Evolutionary conservation across 2,888 invertebrate species (phyloP).

Genomic region (Xanthia icteritia): DNA sequence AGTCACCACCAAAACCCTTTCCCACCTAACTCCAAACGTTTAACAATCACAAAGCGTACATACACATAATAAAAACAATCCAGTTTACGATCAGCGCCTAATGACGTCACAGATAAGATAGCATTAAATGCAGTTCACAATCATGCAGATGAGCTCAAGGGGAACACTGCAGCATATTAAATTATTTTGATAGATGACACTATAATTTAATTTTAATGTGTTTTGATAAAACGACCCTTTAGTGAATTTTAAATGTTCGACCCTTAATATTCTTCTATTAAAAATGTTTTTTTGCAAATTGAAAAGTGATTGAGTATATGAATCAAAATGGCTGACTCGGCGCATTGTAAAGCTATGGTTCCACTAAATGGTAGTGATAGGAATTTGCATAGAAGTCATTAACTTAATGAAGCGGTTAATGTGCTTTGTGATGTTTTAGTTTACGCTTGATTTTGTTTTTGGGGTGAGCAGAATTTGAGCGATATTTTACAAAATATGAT

Average conservation of each 20-base stretch:
- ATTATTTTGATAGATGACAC: constrained; percentile 88
- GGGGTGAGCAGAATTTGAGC: neutral
- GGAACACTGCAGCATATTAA: constrained; percentile 81
- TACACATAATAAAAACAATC: constrained; percentile 69
- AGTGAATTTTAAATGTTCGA: constrained; percentile 71
- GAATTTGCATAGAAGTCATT: constrained; percentile 68
- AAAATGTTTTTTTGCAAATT: constrained; percentile 72
- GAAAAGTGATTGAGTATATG: constrained; percentile 70
- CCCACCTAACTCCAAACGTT: neutral
- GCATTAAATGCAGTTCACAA: constrained; percentile 84
- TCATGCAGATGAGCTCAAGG: constrained; percentile 77
- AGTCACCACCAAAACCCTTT: constrained; percentile 11
- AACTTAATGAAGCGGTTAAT: constrained; percentile 58
- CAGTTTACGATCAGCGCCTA: constrained; percentile 70
- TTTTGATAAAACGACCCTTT: constrained; percentile 85
- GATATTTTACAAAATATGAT: too few relatives aligned
- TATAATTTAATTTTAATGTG: constrained; percentile 89
- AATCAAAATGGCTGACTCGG: constrained; percentile 56
- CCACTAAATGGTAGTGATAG: constrained; percentile 59
- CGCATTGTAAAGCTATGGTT: constrained; percentile 68
- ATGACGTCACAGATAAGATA: constrained; percentile 85
- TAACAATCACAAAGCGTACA: constrained; percentile 33
- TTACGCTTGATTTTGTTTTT: constrained; percentile 39
- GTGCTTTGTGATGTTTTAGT: constrained; percentile 27
- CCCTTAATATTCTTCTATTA: constrained; percentile 69